These are phyloP conservation scores for Panzeria rudis DNA, from an alignment of 2,888 invertebrate genomes.

Conservation along the genomic window DNA sequence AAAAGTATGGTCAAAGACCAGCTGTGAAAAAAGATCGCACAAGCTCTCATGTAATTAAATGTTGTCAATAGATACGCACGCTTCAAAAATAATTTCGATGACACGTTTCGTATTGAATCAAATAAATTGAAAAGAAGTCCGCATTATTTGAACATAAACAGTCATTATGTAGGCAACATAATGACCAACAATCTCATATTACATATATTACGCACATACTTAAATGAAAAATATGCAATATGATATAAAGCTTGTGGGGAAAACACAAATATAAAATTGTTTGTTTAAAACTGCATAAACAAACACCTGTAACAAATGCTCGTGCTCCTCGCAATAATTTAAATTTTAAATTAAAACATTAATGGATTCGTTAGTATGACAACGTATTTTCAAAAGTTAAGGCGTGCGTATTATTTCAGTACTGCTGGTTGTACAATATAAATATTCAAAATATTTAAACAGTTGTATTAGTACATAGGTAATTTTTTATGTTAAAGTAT, in stretches of 20 bases:
- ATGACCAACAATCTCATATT: conserved; percentile 30
- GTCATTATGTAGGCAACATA: conserved; percentile 57
- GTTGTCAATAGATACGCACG: conserved; percentile 23
- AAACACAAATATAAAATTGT: not conserved
- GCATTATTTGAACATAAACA: conserved; percentile 38
- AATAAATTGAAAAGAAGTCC: conserved; percentile 42
- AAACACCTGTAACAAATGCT: conserved; percentile 48
- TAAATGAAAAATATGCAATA: not conserved
- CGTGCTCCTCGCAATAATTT: conserved; percentile 15
- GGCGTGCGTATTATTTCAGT: conserved; percentile 10
- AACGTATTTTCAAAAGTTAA: not conserved
- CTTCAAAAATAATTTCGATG: conserved; percentile 56
- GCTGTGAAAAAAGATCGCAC: conserved; percentile 33
- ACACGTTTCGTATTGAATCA: conserved; percentile 30
- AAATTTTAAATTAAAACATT: conserved; percentile 41
- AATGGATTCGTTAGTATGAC: not conserved
- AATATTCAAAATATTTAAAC: not conserved
- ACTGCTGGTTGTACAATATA: conserved; percentile 7
- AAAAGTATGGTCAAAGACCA: conserved; percentile 2
- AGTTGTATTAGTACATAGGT: not conserved
- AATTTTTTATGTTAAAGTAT: no score
- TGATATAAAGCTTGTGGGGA: no score
- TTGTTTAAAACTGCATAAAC: conserved; percentile 33
- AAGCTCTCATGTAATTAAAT: not conserved
- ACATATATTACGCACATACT: not conserved